A percentile compares a stretch with the other conserved stretches of the same genome.
These are phyloP conservation scores for Caenorhabditis sp. DNA, from an alignment of 2,888 invertebrate genomes.

Conservation along the genomic window DNA sequence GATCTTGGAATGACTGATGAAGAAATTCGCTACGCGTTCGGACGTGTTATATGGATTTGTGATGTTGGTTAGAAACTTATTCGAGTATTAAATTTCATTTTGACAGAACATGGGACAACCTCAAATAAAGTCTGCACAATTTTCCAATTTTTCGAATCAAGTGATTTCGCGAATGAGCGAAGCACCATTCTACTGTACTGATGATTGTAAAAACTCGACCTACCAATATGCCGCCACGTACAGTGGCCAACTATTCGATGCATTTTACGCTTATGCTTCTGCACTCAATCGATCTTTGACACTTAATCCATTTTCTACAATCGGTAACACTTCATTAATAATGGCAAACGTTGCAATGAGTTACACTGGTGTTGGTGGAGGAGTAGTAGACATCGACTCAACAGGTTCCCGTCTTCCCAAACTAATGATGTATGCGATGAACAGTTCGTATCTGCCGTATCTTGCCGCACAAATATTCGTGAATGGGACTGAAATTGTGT, in stretches of 20 bases:
- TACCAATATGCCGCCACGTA: constrained; percentile 27
- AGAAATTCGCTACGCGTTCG: constrained; percentile 14
- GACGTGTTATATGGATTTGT: constrained; percentile 17
- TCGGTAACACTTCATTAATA: constrained; percentile 21
- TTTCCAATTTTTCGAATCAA: constrained; percentile 45
- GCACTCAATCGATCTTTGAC: constrained; percentile 29
- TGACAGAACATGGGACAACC: constrained; percentile 35
- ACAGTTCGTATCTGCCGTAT: constrained; percentile 21
- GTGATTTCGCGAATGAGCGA: constrained; percentile 48
- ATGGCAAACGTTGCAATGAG: constrained; percentile 22
- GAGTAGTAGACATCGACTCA: constrained; percentile 24
- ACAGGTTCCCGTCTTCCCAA: constrained; percentile 23
- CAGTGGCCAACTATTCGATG: constrained; percentile 37
- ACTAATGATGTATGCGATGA: constrained; percentile 34
- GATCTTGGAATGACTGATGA: constrained; percentile 5
- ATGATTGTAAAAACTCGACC: constrained; percentile 19
- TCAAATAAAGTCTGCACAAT: constrained; percentile 25
- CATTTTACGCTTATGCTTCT: constrained; percentile 40
- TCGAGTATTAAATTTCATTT: not conserved
- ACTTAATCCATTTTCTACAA: constrained; percentile 7
- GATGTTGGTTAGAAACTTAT: constrained; percentile 19
- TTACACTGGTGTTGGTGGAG: constrained; percentile 7
- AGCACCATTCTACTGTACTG: constrained; percentile 55
- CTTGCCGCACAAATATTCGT: constrained; percentile 22
- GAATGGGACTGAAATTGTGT: constrained; percentile 11